Percentiles rank a stretch among this genome's conserved stretches.
Evolutionary conservation across 2,113 vertebrate genomes (phyloP).

Genomic region (Antechinus stuartii): DNA sequence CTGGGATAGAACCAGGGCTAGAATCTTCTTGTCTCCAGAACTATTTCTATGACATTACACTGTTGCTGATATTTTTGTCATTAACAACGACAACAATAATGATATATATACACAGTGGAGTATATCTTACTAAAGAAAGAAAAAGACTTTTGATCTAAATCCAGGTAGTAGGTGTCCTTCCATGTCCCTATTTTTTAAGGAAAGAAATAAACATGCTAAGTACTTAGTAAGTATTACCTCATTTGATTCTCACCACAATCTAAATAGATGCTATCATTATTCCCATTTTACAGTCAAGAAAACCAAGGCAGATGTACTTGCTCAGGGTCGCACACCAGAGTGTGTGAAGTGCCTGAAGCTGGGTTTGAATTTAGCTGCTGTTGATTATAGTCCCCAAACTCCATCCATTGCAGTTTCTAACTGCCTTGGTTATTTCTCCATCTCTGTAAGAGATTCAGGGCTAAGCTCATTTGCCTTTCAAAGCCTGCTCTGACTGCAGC

Average conservation of each 20-base stretch:
- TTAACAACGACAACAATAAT: neutral
- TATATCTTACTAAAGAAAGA: neutral
- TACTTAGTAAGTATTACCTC: neutral
- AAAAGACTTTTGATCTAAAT: neutral
- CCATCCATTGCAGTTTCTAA: neutral
- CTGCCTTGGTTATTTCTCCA: neutral
- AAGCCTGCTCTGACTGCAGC: neutral
- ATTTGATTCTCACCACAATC: neutral
- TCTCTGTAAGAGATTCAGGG: neutral
- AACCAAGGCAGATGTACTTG: neutral
- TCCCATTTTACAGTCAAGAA: neutral
- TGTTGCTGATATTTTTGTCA: neutral
- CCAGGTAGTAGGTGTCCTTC: neutral
- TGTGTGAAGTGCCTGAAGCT: neutral
- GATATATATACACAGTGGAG: neutral
- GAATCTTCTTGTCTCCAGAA: neutral
- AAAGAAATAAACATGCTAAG: neutral
- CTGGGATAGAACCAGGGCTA: neutral
- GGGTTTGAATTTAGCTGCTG: neutral
- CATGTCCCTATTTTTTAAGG: neutral
- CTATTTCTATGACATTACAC: neutral
- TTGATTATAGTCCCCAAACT: neutral
- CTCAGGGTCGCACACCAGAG: neutral
- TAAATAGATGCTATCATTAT: neutral
- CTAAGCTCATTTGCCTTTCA: neutral